Evolutionary conservation across 1,140 invertebrate genomes (phyloP).

Genomic region (Drosophila obscura): DNA sequence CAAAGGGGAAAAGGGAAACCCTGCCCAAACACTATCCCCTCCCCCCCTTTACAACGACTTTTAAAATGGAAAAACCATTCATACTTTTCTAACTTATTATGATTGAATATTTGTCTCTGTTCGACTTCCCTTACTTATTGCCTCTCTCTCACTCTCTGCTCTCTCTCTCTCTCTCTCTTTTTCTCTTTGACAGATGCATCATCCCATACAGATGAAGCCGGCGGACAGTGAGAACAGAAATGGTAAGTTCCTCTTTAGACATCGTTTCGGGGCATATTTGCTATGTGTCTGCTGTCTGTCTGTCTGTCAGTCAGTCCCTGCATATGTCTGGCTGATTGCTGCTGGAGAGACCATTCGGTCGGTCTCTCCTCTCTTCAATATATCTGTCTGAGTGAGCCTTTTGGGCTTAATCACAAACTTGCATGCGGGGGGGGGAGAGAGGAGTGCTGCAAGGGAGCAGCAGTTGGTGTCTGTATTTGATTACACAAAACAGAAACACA

Average conservation of each 20-base stretch:
- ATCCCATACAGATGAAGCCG: constrained; percentile 99
- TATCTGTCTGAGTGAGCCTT: constrained; percentile 34
- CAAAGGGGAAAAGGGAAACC: too few species aligned
- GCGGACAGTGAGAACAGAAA: constrained; percentile 99
- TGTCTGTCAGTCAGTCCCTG: constrained; percentile 1
- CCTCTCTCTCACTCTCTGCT: constrained; percentile 5
- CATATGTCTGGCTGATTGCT: constrained; percentile 54
- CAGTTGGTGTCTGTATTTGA: constrained; percentile 51
- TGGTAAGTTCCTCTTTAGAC: constrained; percentile 88
- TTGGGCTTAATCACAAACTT: constrained; percentile 73
- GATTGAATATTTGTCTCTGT: not conserved
- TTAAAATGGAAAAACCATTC: too few species aligned
- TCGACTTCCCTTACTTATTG: constrained; percentile 13
- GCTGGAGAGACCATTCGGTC: too few species aligned
- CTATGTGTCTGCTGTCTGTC: constrained; percentile 7
- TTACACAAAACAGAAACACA: constrained; percentile 50
- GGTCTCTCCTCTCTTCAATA: too few species aligned
- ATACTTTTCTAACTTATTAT: too few species aligned
- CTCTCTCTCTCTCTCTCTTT: constrained; percentile 10
- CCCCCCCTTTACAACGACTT: too few species aligned
- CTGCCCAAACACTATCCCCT: too few species aligned
- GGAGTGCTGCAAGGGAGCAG: not conserved
- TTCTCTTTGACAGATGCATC: constrained; percentile 96
- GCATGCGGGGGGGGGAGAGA: constrained; percentile 20
- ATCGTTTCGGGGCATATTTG: constrained; percentile 41